phyloP scores from a whole-genome alignment of 2,888 invertebrate genomes.

The Tethea ocularis region DNA sequence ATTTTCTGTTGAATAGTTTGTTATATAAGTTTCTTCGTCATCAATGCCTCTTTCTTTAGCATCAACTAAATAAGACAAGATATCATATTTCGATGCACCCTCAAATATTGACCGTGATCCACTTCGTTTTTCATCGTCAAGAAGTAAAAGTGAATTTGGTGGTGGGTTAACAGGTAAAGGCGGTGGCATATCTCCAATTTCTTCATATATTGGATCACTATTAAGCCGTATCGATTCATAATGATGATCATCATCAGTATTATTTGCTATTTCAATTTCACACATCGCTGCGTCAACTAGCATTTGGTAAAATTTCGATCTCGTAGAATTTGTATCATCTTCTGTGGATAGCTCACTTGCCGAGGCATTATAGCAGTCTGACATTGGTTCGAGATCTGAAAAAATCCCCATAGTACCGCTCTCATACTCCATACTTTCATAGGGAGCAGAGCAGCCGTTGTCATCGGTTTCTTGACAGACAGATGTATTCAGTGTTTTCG shows the following conservation, averaged over 20 bases:
- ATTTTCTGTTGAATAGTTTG: constrained; percentile 81
- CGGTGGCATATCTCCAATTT: constrained; percentile 89
- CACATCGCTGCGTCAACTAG: constrained; percentile 87
- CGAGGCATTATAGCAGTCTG: constrained; percentile 89
- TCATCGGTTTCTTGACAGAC: constrained; percentile 69
- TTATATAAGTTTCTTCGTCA: constrained; percentile 88
- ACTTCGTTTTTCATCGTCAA: constrained; percentile 88
- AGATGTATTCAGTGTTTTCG: constrained; percentile 47
- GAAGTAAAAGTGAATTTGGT: constrained; percentile 86
- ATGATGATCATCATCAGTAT: constrained; percentile 86
- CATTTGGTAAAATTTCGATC: constrained; percentile 89
- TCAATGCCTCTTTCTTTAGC: constrained; percentile 90
- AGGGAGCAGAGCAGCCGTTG: constrained; percentile 87
- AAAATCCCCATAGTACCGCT: constrained; percentile 81
- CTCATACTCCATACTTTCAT: constrained; percentile 89
- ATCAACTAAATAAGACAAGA: constrained; percentile 94
- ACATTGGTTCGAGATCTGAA: constrained; percentile 83
- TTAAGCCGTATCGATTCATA: constrained; percentile 88
- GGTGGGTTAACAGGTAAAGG: constrained; percentile 91
- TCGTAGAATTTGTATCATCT: constrained; percentile 85
- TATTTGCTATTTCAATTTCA: constrained; percentile 86
- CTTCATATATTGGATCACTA: constrained; percentile 91
- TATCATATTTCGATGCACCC: constrained; percentile 94
- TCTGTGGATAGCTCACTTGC: constrained; percentile 86
- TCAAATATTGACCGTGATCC: constrained; percentile 89